Evolutionary conservation across 1,140 invertebrate species (phyloP).

Genomic region (Lasaia peninsularis): DNA sequence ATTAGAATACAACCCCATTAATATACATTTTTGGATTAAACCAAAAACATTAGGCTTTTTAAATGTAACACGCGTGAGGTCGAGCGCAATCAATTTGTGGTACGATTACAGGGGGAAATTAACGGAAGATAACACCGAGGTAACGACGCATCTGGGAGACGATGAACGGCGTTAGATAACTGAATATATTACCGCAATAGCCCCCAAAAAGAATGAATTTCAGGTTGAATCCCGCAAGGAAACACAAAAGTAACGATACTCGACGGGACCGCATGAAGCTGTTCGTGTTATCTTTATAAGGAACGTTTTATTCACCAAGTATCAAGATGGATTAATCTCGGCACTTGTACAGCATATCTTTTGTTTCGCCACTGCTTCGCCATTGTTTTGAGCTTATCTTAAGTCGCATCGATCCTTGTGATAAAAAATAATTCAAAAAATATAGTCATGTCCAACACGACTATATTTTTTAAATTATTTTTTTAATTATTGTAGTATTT

Average conservation of each 20-base stretch:
- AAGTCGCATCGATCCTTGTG: background rate
- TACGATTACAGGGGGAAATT: slow-evolving; percentile 51
- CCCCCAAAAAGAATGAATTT: slow-evolving; percentile 50
- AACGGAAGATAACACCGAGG: slow-evolving; percentile 55
- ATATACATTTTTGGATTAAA: background rate
- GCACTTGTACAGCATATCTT: background rate
- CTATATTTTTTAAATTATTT: too few species aligned
- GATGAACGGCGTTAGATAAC: slow-evolving; percentile 54
- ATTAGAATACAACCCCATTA: background rate
- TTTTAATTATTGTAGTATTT: too few species aligned
- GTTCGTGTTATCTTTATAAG: slow-evolving; percentile 7
- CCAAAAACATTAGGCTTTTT: slow-evolving; percentile 1
- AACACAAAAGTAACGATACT: slow-evolving; percentile 3
- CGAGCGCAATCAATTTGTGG: slow-evolving; percentile 45
- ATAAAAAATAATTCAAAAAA: too few species aligned
- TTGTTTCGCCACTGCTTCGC: background rate
- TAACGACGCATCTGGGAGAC: slow-evolving; percentile 53
- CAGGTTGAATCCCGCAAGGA: slow-evolving; percentile 20
- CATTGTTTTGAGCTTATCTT: slow-evolving; percentile 2
- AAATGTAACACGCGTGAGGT: slow-evolving; percentile 17
- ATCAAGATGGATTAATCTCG: slow-evolving; percentile 9
- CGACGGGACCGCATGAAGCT: background rate
- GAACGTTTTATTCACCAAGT: slow-evolving; percentile 4
- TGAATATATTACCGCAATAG: slow-evolving; percentile 50
- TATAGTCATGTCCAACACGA: too few species aligned